phyloP scores from a whole-genome alignment of 2,113 vertebrate genomes.

The Lichenostomus cassidix region DNA sequence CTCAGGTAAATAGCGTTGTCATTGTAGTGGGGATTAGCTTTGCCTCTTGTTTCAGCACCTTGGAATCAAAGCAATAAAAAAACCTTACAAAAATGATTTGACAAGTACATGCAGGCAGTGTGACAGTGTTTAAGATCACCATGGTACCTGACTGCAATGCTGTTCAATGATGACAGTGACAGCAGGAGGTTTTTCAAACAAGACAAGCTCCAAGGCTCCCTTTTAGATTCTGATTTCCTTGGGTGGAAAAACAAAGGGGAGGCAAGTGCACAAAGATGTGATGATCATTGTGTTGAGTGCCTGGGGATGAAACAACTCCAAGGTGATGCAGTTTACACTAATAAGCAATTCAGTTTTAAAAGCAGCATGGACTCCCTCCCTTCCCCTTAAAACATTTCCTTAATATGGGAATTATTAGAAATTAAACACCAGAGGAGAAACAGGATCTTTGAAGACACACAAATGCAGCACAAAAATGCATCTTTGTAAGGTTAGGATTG shows the following conservation, averaged over 20 bases:
- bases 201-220: background rate
- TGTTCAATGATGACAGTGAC: background rate
- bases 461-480: background rate
- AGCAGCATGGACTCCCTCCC: background rate
- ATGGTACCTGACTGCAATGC: conserved; percentile 38
- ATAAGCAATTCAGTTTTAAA: background rate
- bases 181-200: conserved; percentile 11
- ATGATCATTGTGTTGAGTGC: background rate
- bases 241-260: background rate
- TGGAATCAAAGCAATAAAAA: conserved; percentile 22
- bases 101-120: conserved; percentile 5
- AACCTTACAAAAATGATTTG: background rate
- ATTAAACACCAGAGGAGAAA: background rate
- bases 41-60: background rate
- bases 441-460: background rate
- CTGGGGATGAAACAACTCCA: background rate
- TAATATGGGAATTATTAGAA: background rate
- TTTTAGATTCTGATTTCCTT: background rate
- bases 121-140: conserved; percentile 28
- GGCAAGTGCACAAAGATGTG: background rate
- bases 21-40: background rate
- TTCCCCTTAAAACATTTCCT: background rate
- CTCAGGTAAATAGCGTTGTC: background rate
- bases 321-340: background rate
- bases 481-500: background rate